Evolutionary conservation across 1,140 invertebrate genomes (phyloP), one percentile per base, ranked within the genome.

Genomic region (Panulirus ornatus): DNA sequence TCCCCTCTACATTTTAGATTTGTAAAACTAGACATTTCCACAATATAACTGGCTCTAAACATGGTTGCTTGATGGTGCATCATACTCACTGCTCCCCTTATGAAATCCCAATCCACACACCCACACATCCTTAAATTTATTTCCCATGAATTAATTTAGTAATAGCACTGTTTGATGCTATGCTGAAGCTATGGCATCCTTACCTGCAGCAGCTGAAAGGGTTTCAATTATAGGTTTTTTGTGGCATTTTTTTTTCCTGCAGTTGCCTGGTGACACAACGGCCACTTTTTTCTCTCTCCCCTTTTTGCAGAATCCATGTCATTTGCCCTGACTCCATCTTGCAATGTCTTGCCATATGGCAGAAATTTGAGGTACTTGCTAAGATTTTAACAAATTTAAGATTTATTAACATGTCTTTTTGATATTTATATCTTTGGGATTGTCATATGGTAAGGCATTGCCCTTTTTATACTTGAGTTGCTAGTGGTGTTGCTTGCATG

Each of bases 61-160:
- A 91, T 91, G 90, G 90, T 91, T 86, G 90, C 90, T 91, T 91
- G 84, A 86, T 91, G 90, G 90, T 91, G 90, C 90, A 78, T 91
- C 84, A 85, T 87, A 86, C 90, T 91, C 83, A 91, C 90, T 91
- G 90, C 90, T 87, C 84, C 75, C 84, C 78, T 78, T 86, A 42
- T 87, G 63, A 88, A 66, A 30, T 70, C 71, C 76, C 81, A 63
- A 78, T 63, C 51, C 71, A 63, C 76, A n/a, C n/a, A n/a, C n/a
- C 58, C n/a, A 89, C 87, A 89, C 70, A 89, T 89, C 63, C 78
- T 83, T 75, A 73, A 73, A 58, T 83, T 89, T 63, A 79, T 79
- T 54, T 88, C 85, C 85, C 75, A 88, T 88, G 85, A 54, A 89
- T 83, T 89, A 73, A 89, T 89, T 89, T 89, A 89, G 87, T 83